Evolutionary conservation across 2,888 invertebrate genomes (phyloP).

Genomic region (Tiliacea aurago): DNA sequence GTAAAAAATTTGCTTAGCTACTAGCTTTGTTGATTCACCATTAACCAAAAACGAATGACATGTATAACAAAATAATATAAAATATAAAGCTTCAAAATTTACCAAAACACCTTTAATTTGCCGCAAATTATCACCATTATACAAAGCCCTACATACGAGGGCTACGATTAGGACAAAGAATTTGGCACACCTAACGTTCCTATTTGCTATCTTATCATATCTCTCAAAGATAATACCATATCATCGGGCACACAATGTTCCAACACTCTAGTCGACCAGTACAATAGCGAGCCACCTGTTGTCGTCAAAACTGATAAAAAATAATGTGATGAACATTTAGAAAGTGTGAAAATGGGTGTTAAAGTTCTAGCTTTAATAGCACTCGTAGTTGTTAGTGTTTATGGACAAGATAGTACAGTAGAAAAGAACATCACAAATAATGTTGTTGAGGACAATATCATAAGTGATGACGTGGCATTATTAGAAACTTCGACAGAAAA

Average conservation of each 20-base stretch:
- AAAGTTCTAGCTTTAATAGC: constrained; percentile 80
- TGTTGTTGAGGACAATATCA: constrained; percentile 68
- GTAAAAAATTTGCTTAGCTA: not conserved
- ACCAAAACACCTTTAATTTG: constrained; percentile 47
- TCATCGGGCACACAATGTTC: constrained; percentile 84
- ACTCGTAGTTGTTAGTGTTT: constrained; percentile 81
- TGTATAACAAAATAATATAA: not conserved
- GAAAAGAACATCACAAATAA: constrained; percentile 73
- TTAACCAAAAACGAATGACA: not conserved
- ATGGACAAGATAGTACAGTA: constrained; percentile 79
- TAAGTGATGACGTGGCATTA: constrained; percentile 56
- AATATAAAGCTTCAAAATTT: not conserved
- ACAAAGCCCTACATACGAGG: constrained; percentile 71
- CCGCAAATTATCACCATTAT: constrained; percentile 56
- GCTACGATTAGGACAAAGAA: constrained; percentile 88
- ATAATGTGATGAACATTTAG: constrained; percentile 81
- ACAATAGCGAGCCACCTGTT: constrained; percentile 84
- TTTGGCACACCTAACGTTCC: constrained; percentile 90
- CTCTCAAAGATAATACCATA: constrained; percentile 84
- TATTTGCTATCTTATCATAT: constrained; percentile 89
- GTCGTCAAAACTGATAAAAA: constrained; percentile 78
- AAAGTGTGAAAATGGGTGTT: constrained; percentile 82
- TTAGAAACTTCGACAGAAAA: constrained; percentile 49
- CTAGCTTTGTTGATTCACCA: not conserved
- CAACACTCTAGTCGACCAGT: constrained; percentile 80